phyloP scores from a whole-genome alignment of 2,888 invertebrate species.

The Lordiphosa fenestrarum region DNA sequence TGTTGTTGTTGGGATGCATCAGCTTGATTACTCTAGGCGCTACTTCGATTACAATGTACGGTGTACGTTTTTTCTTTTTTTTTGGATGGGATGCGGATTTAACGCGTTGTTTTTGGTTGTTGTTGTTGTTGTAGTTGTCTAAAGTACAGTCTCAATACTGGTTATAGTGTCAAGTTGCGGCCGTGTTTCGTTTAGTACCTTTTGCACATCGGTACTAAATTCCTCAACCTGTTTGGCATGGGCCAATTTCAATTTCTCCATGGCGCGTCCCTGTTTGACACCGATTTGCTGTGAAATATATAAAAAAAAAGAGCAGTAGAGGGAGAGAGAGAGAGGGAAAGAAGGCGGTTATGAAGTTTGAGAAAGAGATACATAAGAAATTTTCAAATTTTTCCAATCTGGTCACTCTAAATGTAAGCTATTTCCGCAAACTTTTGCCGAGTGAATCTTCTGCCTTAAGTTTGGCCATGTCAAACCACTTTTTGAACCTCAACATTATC shows the following conservation, averaged over 20 bases:
- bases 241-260: slow-evolving; percentile 93
- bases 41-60: slow-evolving; percentile 1
- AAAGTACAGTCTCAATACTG: slow-evolving; percentile 80
- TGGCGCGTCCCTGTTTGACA: slow-evolving; percentile 94
- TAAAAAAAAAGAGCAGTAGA: not conserved
- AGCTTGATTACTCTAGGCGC: not conserved
- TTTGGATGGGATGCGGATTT: not conserved
- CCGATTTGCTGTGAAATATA: slow-evolving; percentile 83
- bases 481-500: too few species aligned
- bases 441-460: too few species aligned
- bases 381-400: too few species aligned
- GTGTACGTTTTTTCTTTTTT: not conserved
- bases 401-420: too few species aligned
- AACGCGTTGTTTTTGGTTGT: slow-evolving; percentile 15
- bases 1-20: slow-evolving; percentile 1
- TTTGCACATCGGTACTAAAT: slow-evolving; percentile 92
- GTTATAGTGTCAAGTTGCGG: slow-evolving; percentile 72
- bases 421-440: too few species aligned
- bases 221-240: slow-evolving; percentile 97
- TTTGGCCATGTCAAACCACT: too few species aligned
- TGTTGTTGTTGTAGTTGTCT: slow-evolving; percentile 48
- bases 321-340: too few species aligned
- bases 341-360: too few species aligned
- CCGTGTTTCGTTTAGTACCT: slow-evolving; percentile 82
- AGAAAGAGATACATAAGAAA: too few species aligned